Conservation (phyloP, 2,888 invertebrate genomes). For the Machimus atricapillus region DNA sequence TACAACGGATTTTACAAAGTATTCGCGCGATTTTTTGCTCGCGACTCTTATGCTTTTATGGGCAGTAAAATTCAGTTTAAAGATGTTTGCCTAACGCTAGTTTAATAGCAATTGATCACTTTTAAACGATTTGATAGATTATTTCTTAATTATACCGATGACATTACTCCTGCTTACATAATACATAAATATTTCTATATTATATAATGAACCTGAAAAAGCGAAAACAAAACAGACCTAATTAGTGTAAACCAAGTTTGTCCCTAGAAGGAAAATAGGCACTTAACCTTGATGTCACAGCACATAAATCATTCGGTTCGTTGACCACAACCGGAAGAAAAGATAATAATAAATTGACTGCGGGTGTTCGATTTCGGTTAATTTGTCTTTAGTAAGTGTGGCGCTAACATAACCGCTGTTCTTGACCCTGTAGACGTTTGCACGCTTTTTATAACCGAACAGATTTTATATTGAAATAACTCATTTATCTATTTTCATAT, state of each 20-base stretch:
- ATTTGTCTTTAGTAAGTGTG: background rate
- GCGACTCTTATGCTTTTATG: background rate
- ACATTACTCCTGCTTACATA: background rate
- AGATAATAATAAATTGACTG: background rate
- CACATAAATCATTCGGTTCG: background rate
- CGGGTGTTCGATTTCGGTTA: background rate
- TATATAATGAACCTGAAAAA: background rate
- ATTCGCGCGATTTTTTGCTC: background rate
- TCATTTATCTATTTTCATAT: background rate
- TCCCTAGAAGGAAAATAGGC: background rate
- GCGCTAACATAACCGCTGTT: background rate
- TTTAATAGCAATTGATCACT: background rate
- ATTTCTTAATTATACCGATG: background rate
- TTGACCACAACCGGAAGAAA: constrained; percentile 10
- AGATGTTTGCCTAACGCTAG: background rate
- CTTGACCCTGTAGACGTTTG: background rate
- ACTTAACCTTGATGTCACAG: background rate
- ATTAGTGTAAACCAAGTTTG: background rate
- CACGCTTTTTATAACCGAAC: background rate
- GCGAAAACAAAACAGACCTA: background rate
- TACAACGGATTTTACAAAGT: background rate
- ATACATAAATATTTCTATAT: background rate
- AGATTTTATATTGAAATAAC: background rate
- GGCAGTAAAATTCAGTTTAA: background rate
- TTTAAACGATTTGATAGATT: background rate